Evolutionary conservation across 2,888 invertebrate genomes (phyloP).

Genomic region (Mythimna ferrago): DNA sequence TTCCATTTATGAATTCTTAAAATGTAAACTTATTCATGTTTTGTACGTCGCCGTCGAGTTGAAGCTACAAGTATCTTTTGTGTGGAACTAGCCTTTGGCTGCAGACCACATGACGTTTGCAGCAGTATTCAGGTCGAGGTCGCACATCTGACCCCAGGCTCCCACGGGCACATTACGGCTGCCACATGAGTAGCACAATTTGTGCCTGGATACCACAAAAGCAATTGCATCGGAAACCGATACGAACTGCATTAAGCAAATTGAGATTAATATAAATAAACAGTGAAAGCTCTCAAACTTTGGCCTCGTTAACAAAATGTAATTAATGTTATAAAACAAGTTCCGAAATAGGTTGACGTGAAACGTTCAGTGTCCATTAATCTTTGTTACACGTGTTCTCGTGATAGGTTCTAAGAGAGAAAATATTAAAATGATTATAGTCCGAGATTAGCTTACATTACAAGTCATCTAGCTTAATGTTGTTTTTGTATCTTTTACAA

Average conservation of each 20-base stretch:
- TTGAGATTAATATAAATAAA: slow-evolving; percentile 54
- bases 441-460: slow-evolving; percentile 26
- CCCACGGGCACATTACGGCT: slow-evolving; percentile 66
- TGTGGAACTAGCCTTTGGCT: slow-evolving; percentile 64
- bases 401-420: slow-evolving; percentile 17
- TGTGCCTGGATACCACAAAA: slow-evolving; percentile 55
- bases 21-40: slow-evolving; percentile 5
- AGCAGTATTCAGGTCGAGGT: slow-evolving; percentile 81
- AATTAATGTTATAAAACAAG: slow-evolving; percentile 28
- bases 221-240: slow-evolving; percentile 56
- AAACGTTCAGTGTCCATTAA: slow-evolving; percentile 45
- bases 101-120: slow-evolving; percentile 75
- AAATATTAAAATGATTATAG: slow-evolving; percentile 23
- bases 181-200: slow-evolving; percentile 61
- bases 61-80: slow-evolving; percentile 52
- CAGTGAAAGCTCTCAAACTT: slow-evolving; percentile 25
- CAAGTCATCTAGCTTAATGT: slow-evolving; percentile 23
- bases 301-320: slow-evolving; percentile 21
- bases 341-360: slow-evolving; percentile 49
- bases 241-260: slow-evolving; percentile 47
- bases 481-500: slow-evolving; percentile 42
- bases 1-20: background rate
- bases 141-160: slow-evolving; percentile 70
- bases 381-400: slow-evolving; percentile 46
- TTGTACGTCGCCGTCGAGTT: slow-evolving; percentile 21